Evolutionary conservation across 2,797 vertebrate species (phyloP).

Genomic region (Cryptoprocta ferox): DNA sequence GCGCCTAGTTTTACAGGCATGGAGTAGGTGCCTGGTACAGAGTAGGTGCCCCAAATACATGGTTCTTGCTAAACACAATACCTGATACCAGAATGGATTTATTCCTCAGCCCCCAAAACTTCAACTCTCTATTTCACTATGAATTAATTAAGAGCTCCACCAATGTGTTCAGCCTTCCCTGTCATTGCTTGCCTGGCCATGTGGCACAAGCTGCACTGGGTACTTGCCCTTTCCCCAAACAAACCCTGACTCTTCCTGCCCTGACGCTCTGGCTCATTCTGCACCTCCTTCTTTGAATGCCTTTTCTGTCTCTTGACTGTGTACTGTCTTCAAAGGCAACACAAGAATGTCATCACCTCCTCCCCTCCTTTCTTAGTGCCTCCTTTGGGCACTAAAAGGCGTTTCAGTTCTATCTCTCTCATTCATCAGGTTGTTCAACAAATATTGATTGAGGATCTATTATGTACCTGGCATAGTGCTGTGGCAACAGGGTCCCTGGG

Average conservation of each 20-base stretch:
- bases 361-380: neutral
- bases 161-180: neutral
- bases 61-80: neutral
- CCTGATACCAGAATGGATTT: neutral
- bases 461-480: neutral
- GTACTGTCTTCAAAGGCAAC: neutral
- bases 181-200: neutral
- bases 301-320: neutral
- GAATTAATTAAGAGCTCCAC: neutral
- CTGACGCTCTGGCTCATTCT: neutral
- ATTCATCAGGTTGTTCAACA: neutral
- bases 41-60: neutral
- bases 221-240: neutral
- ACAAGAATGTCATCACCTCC: neutral
- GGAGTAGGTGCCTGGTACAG: neutral
- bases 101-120: neutral
- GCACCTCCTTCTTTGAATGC: neutral
- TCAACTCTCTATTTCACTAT: neutral
- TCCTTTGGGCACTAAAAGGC: neutral
- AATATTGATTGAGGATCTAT: neutral
- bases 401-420: neutral
- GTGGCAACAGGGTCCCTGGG: neutral
- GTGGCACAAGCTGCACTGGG: neutral
- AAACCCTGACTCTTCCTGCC: neutral
- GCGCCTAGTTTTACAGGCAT: neutral